These are phyloP conservation scores for Spinus pinus DNA, from an alignment of 2,797 vertebrate genomes.

Conservation along the genomic window DNA sequence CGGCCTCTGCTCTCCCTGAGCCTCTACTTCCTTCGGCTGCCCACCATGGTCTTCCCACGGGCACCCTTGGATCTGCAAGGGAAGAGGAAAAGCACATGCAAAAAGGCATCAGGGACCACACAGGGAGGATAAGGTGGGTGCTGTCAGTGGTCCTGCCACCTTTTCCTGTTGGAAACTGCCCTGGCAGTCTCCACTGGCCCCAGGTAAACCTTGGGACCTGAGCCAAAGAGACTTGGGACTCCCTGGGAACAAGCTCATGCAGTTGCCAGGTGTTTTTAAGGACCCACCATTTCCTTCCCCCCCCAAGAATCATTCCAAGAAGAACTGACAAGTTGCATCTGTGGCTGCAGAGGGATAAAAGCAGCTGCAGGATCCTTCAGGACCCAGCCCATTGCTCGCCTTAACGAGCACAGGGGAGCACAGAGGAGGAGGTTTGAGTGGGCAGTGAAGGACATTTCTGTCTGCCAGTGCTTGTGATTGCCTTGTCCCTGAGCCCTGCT, in stretches of 20 bases:
- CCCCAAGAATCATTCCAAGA: background rate
- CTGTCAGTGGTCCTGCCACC: background rate
- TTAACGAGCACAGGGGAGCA: background rate
- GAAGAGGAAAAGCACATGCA: background rate
- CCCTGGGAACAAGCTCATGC: background rate
- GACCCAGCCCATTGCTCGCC: background rate
- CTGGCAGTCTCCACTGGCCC: no score
- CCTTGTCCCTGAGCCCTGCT: background rate
- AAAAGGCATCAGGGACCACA: background rate
- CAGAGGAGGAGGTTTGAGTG: background rate
- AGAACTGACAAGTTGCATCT: accelerated
- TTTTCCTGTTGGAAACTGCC: background rate
- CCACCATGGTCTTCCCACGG: slow-evolving; percentile 69
- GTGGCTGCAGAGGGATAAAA: background rate
- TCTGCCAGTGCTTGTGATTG: background rate
- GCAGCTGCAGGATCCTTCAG: background rate
- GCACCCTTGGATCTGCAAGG: slow-evolving; percentile 51
- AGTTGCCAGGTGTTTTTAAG: background rate
- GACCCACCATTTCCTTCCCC: background rate
- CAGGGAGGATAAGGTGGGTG: background rate
- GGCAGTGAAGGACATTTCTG: background rate
- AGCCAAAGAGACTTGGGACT: background rate
- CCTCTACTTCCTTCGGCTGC: slow-evolving; percentile 60
- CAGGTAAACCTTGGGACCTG: background rate
- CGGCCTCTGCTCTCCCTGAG: background rate